Evolutionary conservation across 2,888 invertebrate species (phyloP), one percentile per base, ranked within the genome.

Genomic region (Drosophila subsilvestris): DNA sequence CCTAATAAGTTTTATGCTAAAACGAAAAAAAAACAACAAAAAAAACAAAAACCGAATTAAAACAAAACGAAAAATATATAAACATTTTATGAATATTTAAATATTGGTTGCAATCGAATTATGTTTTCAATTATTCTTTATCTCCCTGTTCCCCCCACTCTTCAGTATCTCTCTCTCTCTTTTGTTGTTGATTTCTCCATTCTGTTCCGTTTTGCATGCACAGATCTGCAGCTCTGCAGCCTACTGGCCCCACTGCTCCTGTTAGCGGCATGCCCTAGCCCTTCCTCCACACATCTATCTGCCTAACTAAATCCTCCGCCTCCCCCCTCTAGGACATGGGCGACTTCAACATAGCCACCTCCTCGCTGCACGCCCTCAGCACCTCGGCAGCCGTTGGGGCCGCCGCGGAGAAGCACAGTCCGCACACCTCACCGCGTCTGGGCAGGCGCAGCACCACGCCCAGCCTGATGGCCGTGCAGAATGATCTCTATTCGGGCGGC

Each of bases 291-390:
- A 18, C 45, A 45, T n/a, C 37, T 37, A 37, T 37, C 37, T 14
- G 37, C 10, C 18, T 18, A 45, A 45, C 45, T 45, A 17, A 45
- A 45, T 18, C 14, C 18, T 45, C 45, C 45, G 17, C 45, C 17
- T 43, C 27, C 20, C 9, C 53, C 14, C 44, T 63, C 50, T 74
- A 94, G 94, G 94, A 94, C 74, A 89, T 91, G 74, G 94, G 94
- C 14, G 94, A 90, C 74, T 94, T 94, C 92, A 94, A 94, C 91
- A 94, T 94, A 14, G 94, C 94, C 0, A 94, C 94, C 2, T 94
- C 94, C 3, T 94, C 94, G 1, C 93, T 94, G 68, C 94, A 93
- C 77, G 94, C 93, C 3, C 91, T 94, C 0, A 92, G 92, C 86
- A 86, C 84, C 57, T 81, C 85, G 53, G 68, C 82, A 4, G 74